Evolutionary conservation across 2,113 vertebrate species (phyloP).

Genomic region (Heterochromis multidens): DNA sequence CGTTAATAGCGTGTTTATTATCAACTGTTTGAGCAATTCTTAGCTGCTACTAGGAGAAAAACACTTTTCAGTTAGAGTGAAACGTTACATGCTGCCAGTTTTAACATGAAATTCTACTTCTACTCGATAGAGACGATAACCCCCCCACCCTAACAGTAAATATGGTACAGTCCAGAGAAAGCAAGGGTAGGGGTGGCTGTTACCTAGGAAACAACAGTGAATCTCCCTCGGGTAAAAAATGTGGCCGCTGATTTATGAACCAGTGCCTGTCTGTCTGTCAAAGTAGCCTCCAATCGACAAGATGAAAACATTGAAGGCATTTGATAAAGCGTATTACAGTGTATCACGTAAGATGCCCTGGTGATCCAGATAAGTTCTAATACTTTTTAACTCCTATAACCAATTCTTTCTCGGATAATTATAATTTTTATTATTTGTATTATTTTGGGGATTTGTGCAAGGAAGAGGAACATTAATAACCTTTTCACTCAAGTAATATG

Average conservation of each 20-base stretch:
- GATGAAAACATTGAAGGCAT: slow-evolving; percentile 6
- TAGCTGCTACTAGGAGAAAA: rapidly evolving
- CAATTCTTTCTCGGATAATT: not conserved
- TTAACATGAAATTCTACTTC: not conserved
- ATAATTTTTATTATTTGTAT: not conserved
- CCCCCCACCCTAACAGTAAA: slow-evolving; percentile 6
- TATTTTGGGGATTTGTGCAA: not conserved
- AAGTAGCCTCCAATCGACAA: not conserved
- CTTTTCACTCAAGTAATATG: not conserved
- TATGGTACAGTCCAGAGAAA: slow-evolving; percentile 68
- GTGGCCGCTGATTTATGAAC: slow-evolving; percentile 67
- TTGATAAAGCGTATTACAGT: not conserved
- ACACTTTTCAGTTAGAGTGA: rapidly evolving
- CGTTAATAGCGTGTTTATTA: not conserved
- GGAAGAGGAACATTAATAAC: not conserved
- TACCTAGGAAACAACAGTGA: slow-evolving; percentile 78
- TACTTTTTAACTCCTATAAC: not conserved
- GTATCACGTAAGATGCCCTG: not conserved
- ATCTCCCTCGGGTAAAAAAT: slow-evolving; percentile 65
- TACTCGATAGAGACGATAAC: not conserved
- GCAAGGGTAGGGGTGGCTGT: slow-evolving; percentile 65
- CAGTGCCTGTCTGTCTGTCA: slow-evolving; percentile 46
- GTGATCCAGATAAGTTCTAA: not conserved
- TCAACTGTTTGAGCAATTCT: rapidly evolving
- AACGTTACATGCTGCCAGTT: rapidly evolving